A percentile compares a stretch with the other conserved stretches of the same genome.
Evolutionary conservation across 2,113 vertebrate genomes (phyloP).

Genomic region (Leptocoma aspasia): DNA sequence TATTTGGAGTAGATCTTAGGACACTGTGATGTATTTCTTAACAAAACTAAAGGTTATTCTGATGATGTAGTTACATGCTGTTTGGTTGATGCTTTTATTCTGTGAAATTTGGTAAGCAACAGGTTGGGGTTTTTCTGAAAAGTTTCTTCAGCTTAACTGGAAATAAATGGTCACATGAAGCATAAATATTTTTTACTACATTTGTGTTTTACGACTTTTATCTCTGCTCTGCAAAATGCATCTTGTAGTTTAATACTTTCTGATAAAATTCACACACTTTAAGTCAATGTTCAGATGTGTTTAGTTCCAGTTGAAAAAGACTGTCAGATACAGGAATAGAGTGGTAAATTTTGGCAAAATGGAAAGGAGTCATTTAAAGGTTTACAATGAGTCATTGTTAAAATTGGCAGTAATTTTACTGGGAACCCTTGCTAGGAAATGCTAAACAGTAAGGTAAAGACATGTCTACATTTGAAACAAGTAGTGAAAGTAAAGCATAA

Average conservation of each 20-base stretch:
- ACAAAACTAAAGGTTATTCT: background rate
- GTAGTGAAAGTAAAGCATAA: background rate
- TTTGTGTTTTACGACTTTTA: background rate
- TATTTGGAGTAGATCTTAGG: background rate
- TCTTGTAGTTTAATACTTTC: background rate
- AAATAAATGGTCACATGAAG: background rate
- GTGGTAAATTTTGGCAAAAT: background rate
- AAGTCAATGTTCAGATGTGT: background rate
- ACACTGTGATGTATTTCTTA: background rate
- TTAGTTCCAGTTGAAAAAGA: background rate
- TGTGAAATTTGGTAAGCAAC: background rate
- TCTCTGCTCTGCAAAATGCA: background rate
- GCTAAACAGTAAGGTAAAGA: background rate
- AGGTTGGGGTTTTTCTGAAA: fast-evolving
- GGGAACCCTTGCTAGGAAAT: background rate
- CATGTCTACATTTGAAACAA: background rate
- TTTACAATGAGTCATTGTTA: background rate
- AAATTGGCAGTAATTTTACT: background rate
- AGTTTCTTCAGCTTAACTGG: background rate
- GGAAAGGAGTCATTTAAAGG: background rate
- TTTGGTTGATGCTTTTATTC: background rate
- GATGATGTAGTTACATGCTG: background rate
- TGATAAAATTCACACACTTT: background rate
- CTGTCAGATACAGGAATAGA: background rate
- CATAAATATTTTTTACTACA: background rate